A percentile compares a stretch with the other conserved stretches of the same genome.
phyloP scores from a whole-genome alignment of 2,113 vertebrate genomes.

The Ailurus styani region DNA sequence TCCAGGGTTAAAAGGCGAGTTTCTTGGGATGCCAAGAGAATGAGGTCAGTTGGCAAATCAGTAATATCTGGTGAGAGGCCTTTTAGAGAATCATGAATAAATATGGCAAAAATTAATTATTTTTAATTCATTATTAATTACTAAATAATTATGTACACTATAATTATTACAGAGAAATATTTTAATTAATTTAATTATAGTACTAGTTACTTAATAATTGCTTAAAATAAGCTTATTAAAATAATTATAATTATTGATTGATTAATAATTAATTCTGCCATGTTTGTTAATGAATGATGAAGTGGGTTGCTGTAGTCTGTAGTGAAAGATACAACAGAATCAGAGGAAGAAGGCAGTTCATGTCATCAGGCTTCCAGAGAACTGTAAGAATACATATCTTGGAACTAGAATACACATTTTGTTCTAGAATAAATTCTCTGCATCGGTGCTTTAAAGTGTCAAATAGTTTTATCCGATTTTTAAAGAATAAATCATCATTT shows the following conservation, averaged over 20 bases:
- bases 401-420: not conserved
- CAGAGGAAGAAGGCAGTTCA: not conserved
- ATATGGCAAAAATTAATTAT: not conserved
- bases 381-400: accelerated
- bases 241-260: not conserved
- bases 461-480: not conserved
- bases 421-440: not conserved
- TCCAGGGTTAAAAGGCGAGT: not conserved
- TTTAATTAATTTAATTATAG: not conserved
- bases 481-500: not conserved
- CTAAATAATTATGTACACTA: not conserved
- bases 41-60: not conserved
- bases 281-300: not conserved
- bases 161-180: not conserved
- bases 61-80: not conserved
- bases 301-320: not conserved
- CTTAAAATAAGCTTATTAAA: not conserved
- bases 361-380: not conserved
- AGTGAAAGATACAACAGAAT: not conserved
- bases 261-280: not conserved
- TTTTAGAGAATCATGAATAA: not conserved
- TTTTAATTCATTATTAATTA: not conserved
- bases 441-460: not conserved
- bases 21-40: not conserved
- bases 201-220: not conserved